Percentiles rank a stretch among this genome's conserved stretches.
Conservation (phyloP, 2,113 vertebrate genomes). For the Lagenorhynchus albirostris region DNA sequence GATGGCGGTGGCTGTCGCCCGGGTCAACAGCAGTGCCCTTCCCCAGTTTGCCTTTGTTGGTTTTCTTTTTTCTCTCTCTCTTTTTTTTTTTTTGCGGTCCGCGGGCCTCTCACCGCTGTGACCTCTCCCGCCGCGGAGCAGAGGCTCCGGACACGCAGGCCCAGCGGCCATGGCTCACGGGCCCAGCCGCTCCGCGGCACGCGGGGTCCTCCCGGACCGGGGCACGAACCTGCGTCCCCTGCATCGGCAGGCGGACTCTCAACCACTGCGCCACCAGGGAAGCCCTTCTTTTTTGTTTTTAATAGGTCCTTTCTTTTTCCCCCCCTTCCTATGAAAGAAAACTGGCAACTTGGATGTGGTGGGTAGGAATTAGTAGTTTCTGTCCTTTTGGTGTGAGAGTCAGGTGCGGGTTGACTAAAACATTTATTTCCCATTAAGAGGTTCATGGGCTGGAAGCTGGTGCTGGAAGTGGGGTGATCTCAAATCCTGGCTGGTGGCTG, state of each 20-base stretch:
- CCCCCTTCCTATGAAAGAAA: background rate
- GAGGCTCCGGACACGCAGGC: no score
- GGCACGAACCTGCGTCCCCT: no score
- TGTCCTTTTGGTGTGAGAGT: background rate
- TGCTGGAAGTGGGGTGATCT: background rate
- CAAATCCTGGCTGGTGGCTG: background rate
- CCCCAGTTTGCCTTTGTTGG: background rate
- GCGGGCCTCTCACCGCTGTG: no score
- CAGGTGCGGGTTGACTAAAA: background rate
- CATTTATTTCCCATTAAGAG: conserved; percentile 29
- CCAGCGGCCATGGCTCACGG: no score
- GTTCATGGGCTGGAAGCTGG: background rate
- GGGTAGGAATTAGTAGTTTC: conserved; percentile 16
- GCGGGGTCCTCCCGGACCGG: no score
- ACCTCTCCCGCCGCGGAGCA: no score
- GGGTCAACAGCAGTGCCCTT: background rate
- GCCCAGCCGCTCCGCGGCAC: no score
- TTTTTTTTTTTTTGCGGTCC: background rate
- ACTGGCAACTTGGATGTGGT: conserved; percentile 36
- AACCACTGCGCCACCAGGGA: no score
- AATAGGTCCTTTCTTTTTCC: background rate
- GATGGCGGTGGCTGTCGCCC: background rate
- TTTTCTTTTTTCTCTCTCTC: background rate
- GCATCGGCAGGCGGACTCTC: no score
- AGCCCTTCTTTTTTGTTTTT: background rate